Conservation (phyloP, 2,113 vertebrate genomes). For the Gobius niger region DNA sequence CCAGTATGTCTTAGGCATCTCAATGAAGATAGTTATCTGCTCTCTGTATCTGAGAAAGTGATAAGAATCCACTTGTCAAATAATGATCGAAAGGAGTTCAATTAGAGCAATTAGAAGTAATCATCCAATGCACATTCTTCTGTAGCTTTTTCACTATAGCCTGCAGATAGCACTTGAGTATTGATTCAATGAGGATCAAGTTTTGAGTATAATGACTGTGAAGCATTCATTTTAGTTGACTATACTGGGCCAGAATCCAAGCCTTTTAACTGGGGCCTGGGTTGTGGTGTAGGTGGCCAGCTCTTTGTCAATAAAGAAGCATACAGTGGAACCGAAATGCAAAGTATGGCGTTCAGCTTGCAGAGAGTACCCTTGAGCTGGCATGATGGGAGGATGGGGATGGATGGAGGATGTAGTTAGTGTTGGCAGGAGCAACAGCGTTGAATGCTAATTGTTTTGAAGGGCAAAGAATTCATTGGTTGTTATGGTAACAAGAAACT, state of each 20-base stretch:
- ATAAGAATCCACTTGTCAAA: slow-evolving; percentile 33
- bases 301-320: slow-evolving; percentile 21
- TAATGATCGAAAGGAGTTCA: slow-evolving; percentile 11
- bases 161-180: slow-evolving; percentile 18
- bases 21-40: slow-evolving; percentile 33
- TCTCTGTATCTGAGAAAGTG: slow-evolving; percentile 9
- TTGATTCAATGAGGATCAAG: slow-evolving; percentile 46
- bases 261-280: slow-evolving; percentile 10
- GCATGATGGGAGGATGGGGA: slow-evolving; percentile 39
- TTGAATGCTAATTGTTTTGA: slow-evolving; percentile 81
- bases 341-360: slow-evolving; percentile 30
- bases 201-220: slow-evolving; percentile 24
- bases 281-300: slow-evolving; percentile 9
- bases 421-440: slow-evolving; percentile 59
- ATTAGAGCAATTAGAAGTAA: slow-evolving; percentile 51
- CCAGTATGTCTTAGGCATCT: slow-evolving; percentile 28
- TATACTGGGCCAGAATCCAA: slow-evolving; percentile 31
- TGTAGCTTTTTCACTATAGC: slow-evolving; percentile 19
- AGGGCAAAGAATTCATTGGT: slow-evolving; percentile 71
- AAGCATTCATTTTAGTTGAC: slow-evolving; percentile 44
- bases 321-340: slow-evolving; percentile 17
- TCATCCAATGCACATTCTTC: slow-evolving; percentile 31
- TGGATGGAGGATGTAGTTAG: slow-evolving; percentile 55
- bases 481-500: slow-evolving; percentile 73
- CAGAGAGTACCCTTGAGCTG: slow-evolving; percentile 34